These are phyloP conservation scores for Papilio polytes DNA, from an alignment of 1,140 invertebrate species.

Conservation along the genomic window DNA sequence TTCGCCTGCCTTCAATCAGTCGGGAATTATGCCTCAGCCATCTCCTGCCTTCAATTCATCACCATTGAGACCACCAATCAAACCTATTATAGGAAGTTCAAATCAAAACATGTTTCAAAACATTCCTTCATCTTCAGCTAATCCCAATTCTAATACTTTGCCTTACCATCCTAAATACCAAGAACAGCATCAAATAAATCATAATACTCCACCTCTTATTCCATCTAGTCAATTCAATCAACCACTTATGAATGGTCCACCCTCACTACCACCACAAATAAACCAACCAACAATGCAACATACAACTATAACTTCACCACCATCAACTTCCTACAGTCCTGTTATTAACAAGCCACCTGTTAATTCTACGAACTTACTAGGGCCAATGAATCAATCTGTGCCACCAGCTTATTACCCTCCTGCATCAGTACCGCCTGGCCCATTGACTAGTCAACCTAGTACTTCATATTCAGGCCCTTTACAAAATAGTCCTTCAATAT, in stretches of 20 bases:
- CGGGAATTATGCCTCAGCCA: constrained; percentile 62
- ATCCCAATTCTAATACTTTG: constrained; percentile 52
- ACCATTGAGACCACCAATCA: constrained; percentile 61
- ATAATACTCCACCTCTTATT: constrained; percentile 77
- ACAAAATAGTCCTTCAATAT: constrained; percentile 52
- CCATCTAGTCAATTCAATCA: constrained; percentile 76
- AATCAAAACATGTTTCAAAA: constrained; percentile 58
- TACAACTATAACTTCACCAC: constrained; percentile 43
- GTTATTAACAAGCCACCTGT: constrained; percentile 49
- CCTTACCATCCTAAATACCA: constrained; percentile 61
- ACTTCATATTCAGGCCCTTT: constrained; percentile 55
- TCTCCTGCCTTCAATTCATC: constrained; percentile 59
- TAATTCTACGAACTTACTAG: constrained; percentile 48
- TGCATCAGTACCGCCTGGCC: constrained; percentile 47
- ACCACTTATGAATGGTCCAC: constrained; percentile 69
- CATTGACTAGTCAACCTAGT: constrained; percentile 58
- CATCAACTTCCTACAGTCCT: constrained; percentile 58
- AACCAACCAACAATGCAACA: constrained; percentile 54
- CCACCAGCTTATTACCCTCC: constrained; percentile 49
- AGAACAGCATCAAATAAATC: constrained; percentile 75
- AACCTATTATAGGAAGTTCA: constrained; percentile 52
- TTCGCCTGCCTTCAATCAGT: constrained; percentile 76
- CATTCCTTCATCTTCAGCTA: constrained; percentile 58
- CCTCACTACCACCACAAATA: constrained; percentile 38
- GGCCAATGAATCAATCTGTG: constrained; percentile 51